These are phyloP conservation scores for Phylloscopus whistleri DNA, from an alignment of 2,113 vertebrate species.

Conservation along the genomic window DNA sequence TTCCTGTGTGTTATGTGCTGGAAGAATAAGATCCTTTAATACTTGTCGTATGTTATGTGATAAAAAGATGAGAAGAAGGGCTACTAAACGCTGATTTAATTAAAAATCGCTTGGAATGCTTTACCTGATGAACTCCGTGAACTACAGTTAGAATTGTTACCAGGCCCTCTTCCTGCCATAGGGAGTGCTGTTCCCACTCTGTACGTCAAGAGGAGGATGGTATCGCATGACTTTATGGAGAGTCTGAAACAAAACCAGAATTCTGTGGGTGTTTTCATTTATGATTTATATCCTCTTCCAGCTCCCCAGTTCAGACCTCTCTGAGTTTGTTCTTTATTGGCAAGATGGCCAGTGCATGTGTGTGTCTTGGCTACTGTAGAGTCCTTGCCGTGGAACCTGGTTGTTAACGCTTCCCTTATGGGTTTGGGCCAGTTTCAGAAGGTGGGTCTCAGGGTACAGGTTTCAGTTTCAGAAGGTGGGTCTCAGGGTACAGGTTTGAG, in stretches of 20 bases:
- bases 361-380: not conserved
- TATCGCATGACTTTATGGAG: rapidly evolving
- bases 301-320: not conserved
- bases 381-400: not conserved
- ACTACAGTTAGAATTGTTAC: rapidly evolving
- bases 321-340: not conserved
- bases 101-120: not conserved
- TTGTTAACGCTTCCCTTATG: rapidly evolving
- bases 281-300: rapidly evolving
- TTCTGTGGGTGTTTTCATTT: rapidly evolving
- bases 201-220: rapidly evolving
- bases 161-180: rapidly evolving
- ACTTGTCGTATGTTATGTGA: rapidly evolving
- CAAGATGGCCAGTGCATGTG: rapidly evolving
- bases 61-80: not conserved
- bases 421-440: rapidly evolving
- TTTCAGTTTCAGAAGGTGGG: rapidly evolving
- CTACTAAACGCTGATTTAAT: rapidly evolving
- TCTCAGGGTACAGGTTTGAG: rapidly evolving
- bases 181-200: not conserved
- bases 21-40: not conserved
- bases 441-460: rapidly evolving
- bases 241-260: not conserved
- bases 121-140: not conserved
- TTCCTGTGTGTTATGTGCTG: not conserved